Conservation (phyloP, 2,888 invertebrate genomes). For the Strigamia crassipes region DNA sequence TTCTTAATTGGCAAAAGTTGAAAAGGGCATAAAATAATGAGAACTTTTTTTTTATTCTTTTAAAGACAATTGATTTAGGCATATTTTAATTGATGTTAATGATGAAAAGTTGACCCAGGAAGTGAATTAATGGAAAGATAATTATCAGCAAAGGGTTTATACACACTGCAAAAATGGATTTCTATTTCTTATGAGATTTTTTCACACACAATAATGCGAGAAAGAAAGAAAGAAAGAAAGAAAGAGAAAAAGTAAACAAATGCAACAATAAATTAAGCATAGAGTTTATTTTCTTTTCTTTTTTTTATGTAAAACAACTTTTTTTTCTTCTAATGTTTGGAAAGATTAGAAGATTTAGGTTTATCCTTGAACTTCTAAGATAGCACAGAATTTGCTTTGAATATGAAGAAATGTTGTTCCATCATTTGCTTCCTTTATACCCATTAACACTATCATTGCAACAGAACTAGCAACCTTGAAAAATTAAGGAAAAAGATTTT, state of each 20-base stretch:
- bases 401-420: background rate
- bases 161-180: background rate
- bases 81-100: conserved; percentile 22
- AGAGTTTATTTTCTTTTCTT: background rate
- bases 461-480: background rate
- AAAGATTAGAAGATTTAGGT: background rate
- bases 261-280: background rate
- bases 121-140: background rate
- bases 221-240: background rate
- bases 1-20: background rate
- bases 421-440: background rate
- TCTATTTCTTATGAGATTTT: background rate
- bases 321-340: background rate
- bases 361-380: conserved; percentile 7
- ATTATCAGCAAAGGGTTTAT: background rate
- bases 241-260: background rate
- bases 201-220: background rate
- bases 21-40: background rate
- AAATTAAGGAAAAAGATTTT: background rate
- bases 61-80: conserved; percentile 8
- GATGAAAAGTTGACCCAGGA: conserved; percentile 7
- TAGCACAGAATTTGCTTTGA: background rate
- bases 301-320: background rate
- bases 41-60: background rate
- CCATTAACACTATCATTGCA: background rate